phyloP scores from a whole-genome alignment of 2,797 vertebrate species.

The Peromyscus attwateri region DNA sequence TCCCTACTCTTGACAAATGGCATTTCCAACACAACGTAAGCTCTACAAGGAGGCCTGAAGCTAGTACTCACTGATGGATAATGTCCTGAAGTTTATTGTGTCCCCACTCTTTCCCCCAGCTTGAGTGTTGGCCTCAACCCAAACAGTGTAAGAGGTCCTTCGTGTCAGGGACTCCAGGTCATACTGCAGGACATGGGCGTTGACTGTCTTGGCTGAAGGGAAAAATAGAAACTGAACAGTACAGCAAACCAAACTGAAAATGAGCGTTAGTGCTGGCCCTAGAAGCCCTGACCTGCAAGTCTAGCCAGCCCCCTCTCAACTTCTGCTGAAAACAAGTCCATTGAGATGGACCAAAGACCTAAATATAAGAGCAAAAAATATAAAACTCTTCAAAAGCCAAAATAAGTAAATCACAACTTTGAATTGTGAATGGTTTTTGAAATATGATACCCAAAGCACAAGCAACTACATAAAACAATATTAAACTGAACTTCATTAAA shows the following conservation, averaged over 20 bases:
- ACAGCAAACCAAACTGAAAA: background rate
- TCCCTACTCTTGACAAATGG: background rate
- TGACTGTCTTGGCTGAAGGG: conserved; percentile 82
- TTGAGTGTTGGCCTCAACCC: conserved; percentile 86
- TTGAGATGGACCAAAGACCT: background rate
- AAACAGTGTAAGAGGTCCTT: conserved; percentile 84
- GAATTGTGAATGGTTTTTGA: background rate
- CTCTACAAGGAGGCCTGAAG: background rate
- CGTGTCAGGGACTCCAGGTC: conserved; percentile 83
- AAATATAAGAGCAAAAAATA: background rate
- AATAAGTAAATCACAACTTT: background rate
- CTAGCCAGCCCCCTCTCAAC: background rate
- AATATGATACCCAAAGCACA: background rate
- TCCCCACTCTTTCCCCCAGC: conserved; percentile 82
- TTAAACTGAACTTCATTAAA: background rate
- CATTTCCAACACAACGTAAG: background rate
- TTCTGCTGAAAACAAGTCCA: background rate
- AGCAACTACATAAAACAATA: background rate
- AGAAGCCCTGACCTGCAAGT: background rate
- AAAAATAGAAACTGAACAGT: background rate
- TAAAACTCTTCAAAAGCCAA: conserved; percentile 20
- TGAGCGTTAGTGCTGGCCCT: background rate
- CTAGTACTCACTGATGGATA: conserved; percentile 85
- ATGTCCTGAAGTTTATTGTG: conserved; percentile 85
- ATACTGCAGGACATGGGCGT: conserved; percentile 78